Evolutionary conservation across 2,797 vertebrate genomes (phyloP), one percentile per base, ranked within the genome.

Genomic region (Helostoma temminkii): DNA sequence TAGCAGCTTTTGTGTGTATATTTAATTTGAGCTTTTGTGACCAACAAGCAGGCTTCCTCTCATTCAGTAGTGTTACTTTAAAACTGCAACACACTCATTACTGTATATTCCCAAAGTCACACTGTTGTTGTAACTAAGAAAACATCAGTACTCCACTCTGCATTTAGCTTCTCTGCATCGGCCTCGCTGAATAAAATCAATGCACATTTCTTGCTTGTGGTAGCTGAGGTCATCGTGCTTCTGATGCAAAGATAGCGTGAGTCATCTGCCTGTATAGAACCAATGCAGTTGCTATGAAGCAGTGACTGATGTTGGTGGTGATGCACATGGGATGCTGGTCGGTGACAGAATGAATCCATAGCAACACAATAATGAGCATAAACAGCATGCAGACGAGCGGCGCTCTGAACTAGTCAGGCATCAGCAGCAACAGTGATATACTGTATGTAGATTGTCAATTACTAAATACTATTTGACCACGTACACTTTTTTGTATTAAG

Each of bases 321-420:
- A 41, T 42, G 69, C 61, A 67, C 0, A 42, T 59, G 68, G 53
- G 76, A 74, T 57, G 73, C 22, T 41, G 64, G 56, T 57, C 71
- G 65, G 68, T 80, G 74, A 64, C 70, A 45, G 64, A 18, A 47
- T 30, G 71, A 58, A 75, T 59, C 85, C 85, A 88, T 89, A 56
- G 86, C 88, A 88, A 88, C 88, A 58, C 39, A 78, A 80, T 57
- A 78, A 58, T 45, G 42, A 71, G 45, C 67, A 32, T 57, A 58
- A 82, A 82, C 82, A 75, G 42, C 56, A 24, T 2, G 37, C 30
- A 55, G 49, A 61, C 64, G 16, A 52, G 49, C 64, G 22, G 39
- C 10, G 56, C 56, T 66, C 41, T 34, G 47, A 16, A 9, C 25
- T 2, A 15, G 48, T 45, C 49, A 55, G 59, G 46, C 47, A 26